Percentiles rank a stretch among this genome's conserved stretches.
Conservation (phyloP, 2,113 vertebrate genomes). For the Arothron firmamentum region DNA sequence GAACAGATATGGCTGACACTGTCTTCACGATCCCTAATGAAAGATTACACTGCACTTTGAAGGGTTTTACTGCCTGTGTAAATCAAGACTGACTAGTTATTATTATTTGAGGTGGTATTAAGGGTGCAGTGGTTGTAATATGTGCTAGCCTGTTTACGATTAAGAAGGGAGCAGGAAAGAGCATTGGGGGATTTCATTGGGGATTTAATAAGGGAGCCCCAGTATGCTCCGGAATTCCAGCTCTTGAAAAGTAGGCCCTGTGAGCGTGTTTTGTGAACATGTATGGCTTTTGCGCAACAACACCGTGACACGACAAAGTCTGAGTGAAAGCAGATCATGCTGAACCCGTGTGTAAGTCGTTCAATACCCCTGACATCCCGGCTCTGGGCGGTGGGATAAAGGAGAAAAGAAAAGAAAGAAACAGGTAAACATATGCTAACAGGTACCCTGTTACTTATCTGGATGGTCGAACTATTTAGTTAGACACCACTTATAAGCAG, state of each 20-base stretch:
- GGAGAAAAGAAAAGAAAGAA: slow-evolving; percentile 56
- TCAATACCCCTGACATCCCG: slow-evolving; percentile 60
- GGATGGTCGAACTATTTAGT: neutral
- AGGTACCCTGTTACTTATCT: slow-evolving; percentile 49
- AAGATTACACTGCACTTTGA: slow-evolving; percentile 82
- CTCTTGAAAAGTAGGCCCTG: slow-evolving; percentile 43
- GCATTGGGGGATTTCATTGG: slow-evolving; percentile 59
- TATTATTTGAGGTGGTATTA: slow-evolving; percentile 83
- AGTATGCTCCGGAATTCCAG: slow-evolving; percentile 60
- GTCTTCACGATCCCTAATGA: slow-evolving; percentile 75
- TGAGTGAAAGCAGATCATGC: slow-evolving; percentile 67
- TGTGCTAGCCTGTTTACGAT: slow-evolving; percentile 73
- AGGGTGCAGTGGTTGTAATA: slow-evolving; percentile 67
- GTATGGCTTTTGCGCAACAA: slow-evolving; percentile 55
- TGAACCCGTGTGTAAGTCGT: slow-evolving; percentile 59
- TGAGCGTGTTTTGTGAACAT: slow-evolving; percentile 53
- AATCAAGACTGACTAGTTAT: slow-evolving; percentile 82
- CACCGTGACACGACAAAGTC: slow-evolving; percentile 59
- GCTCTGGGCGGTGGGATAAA: slow-evolving; percentile 58
- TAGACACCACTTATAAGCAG: no score
- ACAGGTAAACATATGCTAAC: slow-evolving; percentile 66
- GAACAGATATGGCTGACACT: slow-evolving; percentile 75
- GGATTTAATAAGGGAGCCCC: slow-evolving; percentile 67
- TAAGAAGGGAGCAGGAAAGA: slow-evolving; percentile 58
- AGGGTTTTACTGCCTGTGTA: slow-evolving; percentile 79